Conservation (phyloP, 2,113 vertebrate genomes). For the Zosterops lateralis region DNA sequence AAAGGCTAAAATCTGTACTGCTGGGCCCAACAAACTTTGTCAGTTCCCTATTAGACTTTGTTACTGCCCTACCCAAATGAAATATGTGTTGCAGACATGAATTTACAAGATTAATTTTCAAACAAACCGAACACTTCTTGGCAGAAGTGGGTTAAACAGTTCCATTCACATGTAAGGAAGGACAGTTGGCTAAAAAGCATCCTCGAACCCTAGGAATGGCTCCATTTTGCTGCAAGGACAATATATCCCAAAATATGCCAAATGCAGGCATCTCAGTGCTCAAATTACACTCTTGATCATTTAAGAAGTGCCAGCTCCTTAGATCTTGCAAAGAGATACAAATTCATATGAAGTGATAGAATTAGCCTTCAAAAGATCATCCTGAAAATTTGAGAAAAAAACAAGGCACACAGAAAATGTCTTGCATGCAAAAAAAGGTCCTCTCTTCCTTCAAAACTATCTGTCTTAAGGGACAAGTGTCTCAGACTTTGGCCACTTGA, state of each 20-base stretch:
- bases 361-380: not conserved
- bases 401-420: not conserved
- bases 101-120: not conserved
- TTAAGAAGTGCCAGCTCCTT: not conserved
- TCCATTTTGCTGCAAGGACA: not conserved
- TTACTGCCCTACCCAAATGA: not conserved
- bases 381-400: not conserved
- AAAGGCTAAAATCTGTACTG: not conserved
- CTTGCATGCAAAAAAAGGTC: not conserved
- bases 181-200: not conserved
- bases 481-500: not conserved
- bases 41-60: not conserved
- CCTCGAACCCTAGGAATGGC: fast-evolving
- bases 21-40: not conserved
- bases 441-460: not conserved
- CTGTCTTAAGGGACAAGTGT: not conserved
- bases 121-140: not conserved
- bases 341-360: not conserved
- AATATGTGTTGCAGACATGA: not conserved
- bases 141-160: not conserved
- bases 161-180: not conserved
- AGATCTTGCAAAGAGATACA: not conserved
- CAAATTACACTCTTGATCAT: not conserved
- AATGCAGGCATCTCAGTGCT: not conserved
- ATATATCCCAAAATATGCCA: not conserved